Evolutionary conservation across 1,140 invertebrate species (phyloP), one percentile per base, ranked within the genome.

Genomic region (Trichomalopsis sarcophagae): DNA sequence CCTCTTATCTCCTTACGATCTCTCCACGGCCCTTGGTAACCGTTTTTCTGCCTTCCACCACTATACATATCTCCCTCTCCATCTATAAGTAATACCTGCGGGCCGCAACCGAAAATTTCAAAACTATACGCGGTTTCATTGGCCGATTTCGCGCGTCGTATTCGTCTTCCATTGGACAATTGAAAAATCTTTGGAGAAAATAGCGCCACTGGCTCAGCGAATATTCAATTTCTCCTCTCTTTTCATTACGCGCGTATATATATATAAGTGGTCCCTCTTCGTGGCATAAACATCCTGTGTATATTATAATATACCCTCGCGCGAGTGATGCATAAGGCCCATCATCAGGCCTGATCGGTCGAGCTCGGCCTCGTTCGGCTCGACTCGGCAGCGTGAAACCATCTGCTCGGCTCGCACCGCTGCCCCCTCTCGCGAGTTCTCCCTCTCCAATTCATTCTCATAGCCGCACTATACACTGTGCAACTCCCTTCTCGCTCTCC

Each of bases 271-370:
- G 11, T 50, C 10, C 47, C 14, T 50, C 47, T 13, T 13, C 47
- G 10, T 17, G 47, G 47, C 10, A 50, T 50, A 55, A 55, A 55
- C 4, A 62, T 62, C 55, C 55, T 62, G 55, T 21, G 1, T 17
- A 55, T 55, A 55, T 17, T 55, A 14, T 55, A 55, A 17, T 62
- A 62, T 62, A 62, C 55, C 33, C 5, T 36, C 33, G 17, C 21
- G 3, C 55, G 55, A 21, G 55, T 62, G 50, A 33, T 27, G 36
- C 6, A 44, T 73, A 50, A 50, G 79, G 66, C 79, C 79, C 79
- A 23, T 7, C 4, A 71, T n/a, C 9, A 33, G 1, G 44, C 47
- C 1, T 0, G 13, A 66, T 71, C 77, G 77, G 14, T 5, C 21
- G 30, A 13, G 5, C 13, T 36, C 76, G 68, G 68, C 9, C 13